A percentile compares a stretch with the other conserved stretches of the same genome.
Conservation (phyloP, 2,113 vertebrate species). For the Arenaria interpres region DNA sequence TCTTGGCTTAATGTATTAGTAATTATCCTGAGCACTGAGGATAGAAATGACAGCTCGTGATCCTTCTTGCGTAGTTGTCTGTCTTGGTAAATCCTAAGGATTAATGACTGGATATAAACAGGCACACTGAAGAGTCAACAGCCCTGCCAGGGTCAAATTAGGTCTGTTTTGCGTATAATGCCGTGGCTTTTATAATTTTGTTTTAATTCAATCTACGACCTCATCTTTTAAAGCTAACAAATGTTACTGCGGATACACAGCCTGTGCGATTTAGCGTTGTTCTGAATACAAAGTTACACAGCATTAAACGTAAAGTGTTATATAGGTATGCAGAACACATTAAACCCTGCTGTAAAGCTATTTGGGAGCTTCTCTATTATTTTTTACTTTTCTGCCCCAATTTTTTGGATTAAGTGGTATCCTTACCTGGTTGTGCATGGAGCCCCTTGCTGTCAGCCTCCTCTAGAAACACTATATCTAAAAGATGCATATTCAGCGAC, state of each 20-base stretch:
- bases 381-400: neutral
- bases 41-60: neutral
- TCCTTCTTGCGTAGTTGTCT: constrained; percentile 26
- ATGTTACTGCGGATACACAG: neutral
- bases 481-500: neutral
- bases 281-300: neutral
- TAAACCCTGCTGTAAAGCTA: neutral
- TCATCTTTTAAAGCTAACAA: neutral
- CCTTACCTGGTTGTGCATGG: neutral
- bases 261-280: neutral
- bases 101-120: constrained; percentile 31
- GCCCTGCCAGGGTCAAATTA: constrained; percentile 29
- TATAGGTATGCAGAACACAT: no score
- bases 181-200: neutral
- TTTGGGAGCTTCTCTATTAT: neutral
- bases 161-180: constrained; percentile 20
- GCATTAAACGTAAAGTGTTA: neutral
- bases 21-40: constrained; percentile 38
- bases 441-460: neutral
- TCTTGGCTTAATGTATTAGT: constrained; percentile 47
- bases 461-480: neutral
- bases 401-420: neutral
- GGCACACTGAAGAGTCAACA: neutral
- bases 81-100: constrained; percentile 40
- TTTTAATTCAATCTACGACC: constrained; percentile 19